Evolutionary conservation across 2,888 invertebrate genomes (phyloP).

Genomic region (Eupithecia tripunctaria): DNA sequence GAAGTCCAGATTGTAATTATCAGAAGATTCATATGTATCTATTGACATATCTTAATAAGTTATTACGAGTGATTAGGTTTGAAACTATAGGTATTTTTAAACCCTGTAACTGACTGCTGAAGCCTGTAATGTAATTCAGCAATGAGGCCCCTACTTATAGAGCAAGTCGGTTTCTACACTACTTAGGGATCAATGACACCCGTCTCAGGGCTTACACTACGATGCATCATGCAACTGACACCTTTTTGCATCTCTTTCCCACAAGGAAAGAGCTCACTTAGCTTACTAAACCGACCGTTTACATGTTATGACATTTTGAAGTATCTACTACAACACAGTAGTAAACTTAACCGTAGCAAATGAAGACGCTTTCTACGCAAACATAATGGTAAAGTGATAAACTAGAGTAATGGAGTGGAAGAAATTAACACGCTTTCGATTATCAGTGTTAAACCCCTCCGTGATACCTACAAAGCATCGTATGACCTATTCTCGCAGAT

Average conservation of each 20-base stretch:
- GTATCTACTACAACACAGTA: neutral
- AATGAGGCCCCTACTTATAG: conserved; percentile 13
- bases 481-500: neutral
- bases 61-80: neutral
- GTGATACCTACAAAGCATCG: neutral
- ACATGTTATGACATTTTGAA: neutral
- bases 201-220: conserved; percentile 29
- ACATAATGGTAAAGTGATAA: conserved; percentile 6
- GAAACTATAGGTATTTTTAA: neutral
- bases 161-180: conserved; percentile 11
- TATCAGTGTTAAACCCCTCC: neutral
- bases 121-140: conserved; percentile 1
- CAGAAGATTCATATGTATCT: neutral
- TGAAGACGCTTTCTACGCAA: conserved; percentile 15
- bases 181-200: conserved; percentile 36
- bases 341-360: neutral
- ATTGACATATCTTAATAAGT: neutral
- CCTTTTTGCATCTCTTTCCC: conserved; percentile 28
- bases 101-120: neutral
- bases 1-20: neutral
- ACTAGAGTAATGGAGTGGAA: conserved; percentile 20
- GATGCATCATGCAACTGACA: conserved; percentile 32
- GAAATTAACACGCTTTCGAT: neutral
- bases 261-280: conserved; percentile 2
- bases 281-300: conserved; percentile 11